Evolutionary conservation across 2,888 invertebrate genomes (phyloP).

Genomic region (Microdon myrmicae): DNA sequence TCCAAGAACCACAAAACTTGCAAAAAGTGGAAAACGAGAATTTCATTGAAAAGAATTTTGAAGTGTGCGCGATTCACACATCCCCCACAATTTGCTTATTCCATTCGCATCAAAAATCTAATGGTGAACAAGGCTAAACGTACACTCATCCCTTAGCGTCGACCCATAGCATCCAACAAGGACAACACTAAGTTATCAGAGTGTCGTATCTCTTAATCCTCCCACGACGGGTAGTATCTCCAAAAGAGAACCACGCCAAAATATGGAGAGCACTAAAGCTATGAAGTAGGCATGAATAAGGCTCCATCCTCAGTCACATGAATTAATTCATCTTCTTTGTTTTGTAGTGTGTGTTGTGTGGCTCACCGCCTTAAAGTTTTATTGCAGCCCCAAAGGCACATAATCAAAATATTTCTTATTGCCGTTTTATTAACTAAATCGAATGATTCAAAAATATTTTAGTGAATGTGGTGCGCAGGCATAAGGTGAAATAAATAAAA

Average conservation of each 20-base stretch:
- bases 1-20: constrained; percentile 13
- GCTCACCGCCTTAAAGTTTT: too few relatives aligned
- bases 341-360: constrained; percentile 15
- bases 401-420: too few relatives aligned
- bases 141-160: constrained; percentile 38
- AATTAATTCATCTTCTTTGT: constrained; percentile 28
- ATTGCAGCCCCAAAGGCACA: too few relatives aligned
- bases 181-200: constrained; percentile 21
- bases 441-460: too few relatives aligned
- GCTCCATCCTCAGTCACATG: constrained; percentile 31
- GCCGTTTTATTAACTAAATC: too few relatives aligned
- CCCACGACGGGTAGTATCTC: not conserved
- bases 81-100: constrained; percentile 14
- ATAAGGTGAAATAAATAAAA: constrained; percentile 27
- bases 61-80: constrained; percentile 43
- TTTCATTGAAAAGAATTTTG: constrained; percentile 53
- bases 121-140: constrained; percentile 49
- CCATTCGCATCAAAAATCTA: constrained; percentile 39
- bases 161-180: constrained; percentile 21
- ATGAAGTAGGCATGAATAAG: too few relatives aligned
- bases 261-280: too few relatives aligned
- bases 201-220: constrained; percentile 4
- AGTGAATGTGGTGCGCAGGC: constrained; percentile 4
- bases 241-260: constrained; percentile 31
- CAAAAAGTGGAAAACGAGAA: constrained; percentile 39